Base-by-base conservation (phyloP, 92 coral and sea anemone species). In the Zoanthus sansibaricus region DNA sequence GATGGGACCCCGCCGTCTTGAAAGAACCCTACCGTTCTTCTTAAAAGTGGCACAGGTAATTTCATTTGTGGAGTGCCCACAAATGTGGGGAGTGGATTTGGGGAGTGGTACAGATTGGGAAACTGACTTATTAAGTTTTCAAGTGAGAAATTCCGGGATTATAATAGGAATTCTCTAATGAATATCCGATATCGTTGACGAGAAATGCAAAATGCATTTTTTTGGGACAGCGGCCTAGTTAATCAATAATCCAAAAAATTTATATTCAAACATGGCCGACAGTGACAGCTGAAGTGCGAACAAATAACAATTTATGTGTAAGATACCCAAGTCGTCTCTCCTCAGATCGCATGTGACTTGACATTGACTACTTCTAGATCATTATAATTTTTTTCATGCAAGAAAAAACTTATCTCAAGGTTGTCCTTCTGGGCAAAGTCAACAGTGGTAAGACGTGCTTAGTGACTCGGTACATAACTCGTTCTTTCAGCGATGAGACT, bases 351-450 rank as follows among this genome's bases (percentile, higher is more conserved):
- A 55, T 20, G 37, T 62, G 11, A 80, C 85, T 46, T 67, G 47
- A 66, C 44, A 9, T 58, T 7, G 47, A 80, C 20, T 80, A 48
- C 46, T 44, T 47, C 61, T 48, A 66, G 46, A 18, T 12, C 21
- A 47, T 64, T 46, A 62, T 59, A 42, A 68, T 88, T 79, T 78
- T 75, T 94, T 95, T 83, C 83, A 97, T 97, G 99, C 98, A 94
- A 90, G 98, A 97, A 86, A 97, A 97, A 91, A 94, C 98, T 2
- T 97, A 97, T 75, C 93, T 97, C 6, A 97, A 97, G 88, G 98
- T 97, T 47, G 99, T 97, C 93, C 99, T 97, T 91, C 88, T 97
- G 90, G 99, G 99, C 86, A 97, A 95, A 94, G 99, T 97, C 17
- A 95, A 97, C 92, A 97, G 99, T 73, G 99, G 99, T 10, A 97